Evolutionary conservation across 2,888 invertebrate genomes (phyloP).

Genomic region (Stenoptilia bipunctidactyla): DNA sequence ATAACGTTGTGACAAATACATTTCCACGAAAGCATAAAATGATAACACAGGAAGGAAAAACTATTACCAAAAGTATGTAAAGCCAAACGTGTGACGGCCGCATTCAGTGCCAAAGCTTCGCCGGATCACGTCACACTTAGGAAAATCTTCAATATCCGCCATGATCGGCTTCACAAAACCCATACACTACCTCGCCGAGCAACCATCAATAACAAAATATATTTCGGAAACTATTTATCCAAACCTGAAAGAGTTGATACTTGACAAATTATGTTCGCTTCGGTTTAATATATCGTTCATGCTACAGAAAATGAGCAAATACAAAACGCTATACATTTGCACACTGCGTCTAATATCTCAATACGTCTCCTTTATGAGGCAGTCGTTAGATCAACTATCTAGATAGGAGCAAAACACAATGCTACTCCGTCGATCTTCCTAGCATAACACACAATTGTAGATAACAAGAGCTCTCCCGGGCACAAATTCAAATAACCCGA

Average conservation of each 20-base stretch:
- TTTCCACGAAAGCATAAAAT: too few species aligned
- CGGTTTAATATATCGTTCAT: too few species aligned
- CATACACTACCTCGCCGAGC: conserved; percentile 23
- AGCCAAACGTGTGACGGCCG: conserved; percentile 22
- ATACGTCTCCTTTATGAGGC: not conserved
- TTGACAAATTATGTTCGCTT: too few species aligned
- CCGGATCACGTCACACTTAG: conserved; percentile 54
- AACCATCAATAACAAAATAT: not conserved
- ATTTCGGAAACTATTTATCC: not conserved
- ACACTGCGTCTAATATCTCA: not conserved
- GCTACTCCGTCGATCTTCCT: not conserved
- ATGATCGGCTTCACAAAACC: conserved; percentile 40
- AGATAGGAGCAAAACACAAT: conserved; percentile 1
- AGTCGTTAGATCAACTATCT: conserved; percentile 2
- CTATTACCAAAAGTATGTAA: conserved; percentile 36
- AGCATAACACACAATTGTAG: conserved; percentile 26
- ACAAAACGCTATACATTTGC: too few species aligned
- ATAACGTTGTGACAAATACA: too few species aligned
- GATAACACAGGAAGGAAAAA: conserved; percentile 22
- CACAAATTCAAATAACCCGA: conserved; percentile 1
- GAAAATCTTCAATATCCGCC: conserved; percentile 60
- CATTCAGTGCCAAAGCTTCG: conserved; percentile 38
- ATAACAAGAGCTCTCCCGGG: conserved; percentile 23
- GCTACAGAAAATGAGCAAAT: too few species aligned
- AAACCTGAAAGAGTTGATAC: too few species aligned